Conservation (phyloP, 2,113 vertebrate genomes). For the Apteryx owenii region DNA sequence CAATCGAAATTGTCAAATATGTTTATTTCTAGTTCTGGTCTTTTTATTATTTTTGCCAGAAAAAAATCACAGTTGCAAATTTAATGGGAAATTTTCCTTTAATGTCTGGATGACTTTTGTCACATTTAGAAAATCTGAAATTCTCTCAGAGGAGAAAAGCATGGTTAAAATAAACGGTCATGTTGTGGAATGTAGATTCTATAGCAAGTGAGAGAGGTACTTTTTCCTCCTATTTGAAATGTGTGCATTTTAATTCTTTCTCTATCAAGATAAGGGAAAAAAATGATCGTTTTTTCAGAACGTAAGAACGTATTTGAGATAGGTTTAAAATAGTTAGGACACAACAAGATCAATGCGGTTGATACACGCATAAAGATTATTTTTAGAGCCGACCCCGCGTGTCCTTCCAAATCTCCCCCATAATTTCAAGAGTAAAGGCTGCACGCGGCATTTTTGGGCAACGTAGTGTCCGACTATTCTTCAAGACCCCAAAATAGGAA, state of each 20-base stretch:
- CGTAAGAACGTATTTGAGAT: rapidly evolving
- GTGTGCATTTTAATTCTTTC: background rate
- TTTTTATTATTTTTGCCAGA: background rate
- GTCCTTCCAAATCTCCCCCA: background rate
- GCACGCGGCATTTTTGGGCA: rapidly evolving
- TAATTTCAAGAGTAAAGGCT: background rate
- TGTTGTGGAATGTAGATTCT: rapidly evolving
- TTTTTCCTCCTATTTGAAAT: background rate
- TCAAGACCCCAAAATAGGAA: background rate
- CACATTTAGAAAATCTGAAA: background rate
- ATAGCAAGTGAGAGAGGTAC: background rate
- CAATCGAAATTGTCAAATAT: background rate
- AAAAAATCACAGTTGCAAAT: background rate
- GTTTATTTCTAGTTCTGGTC: background rate
- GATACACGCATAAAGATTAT: background rate
- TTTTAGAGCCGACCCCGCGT: background rate
- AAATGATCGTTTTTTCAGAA: background rate
- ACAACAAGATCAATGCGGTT: no score
- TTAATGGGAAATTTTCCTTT: background rate
- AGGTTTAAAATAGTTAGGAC: background rate
- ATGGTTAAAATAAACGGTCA: background rate
- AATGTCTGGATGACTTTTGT: background rate
- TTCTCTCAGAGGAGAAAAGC: background rate
- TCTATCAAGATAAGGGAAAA: background rate
- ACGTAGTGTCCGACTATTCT: background rate